Percentiles rank a stretch among this genome's conserved stretches.
Evolutionary conservation across 2,888 invertebrate genomes (phyloP).

Genomic region (Onthophagus sagittarius): DNA sequence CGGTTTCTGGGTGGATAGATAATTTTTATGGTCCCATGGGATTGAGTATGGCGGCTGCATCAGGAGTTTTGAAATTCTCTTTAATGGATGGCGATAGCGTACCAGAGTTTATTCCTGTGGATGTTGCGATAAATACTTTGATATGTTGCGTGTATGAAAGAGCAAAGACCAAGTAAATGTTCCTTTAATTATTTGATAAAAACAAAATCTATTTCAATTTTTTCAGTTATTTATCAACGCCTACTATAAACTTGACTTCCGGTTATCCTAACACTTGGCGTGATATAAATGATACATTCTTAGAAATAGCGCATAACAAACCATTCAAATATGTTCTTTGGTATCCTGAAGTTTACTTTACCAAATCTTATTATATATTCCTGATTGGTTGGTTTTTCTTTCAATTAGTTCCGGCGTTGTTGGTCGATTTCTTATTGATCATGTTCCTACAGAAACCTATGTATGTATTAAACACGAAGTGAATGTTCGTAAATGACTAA

Average conservation of each 20-base stretch:
- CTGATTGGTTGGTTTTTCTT: not conserved
- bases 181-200: not conserved
- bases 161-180: not conserved
- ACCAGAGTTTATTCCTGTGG: not conserved
- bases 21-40: not conserved
- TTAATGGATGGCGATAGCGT: not conserved
- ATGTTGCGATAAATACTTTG: no score
- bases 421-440: not conserved
- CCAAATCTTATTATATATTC: not conserved
- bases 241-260: not conserved
- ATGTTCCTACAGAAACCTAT: slow-evolving; percentile 1
- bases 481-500: no score
- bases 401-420: not conserved
- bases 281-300: not conserved
- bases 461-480: not conserved
- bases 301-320: not conserved
- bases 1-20: not conserved
- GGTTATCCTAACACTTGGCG: not conserved
- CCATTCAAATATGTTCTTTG: not conserved
- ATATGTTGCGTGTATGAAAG: no score
- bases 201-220: not conserved
- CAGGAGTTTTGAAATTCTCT: no score
- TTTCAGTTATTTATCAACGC: not conserved
- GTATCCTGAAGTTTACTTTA: not conserved
- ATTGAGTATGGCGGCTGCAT: not conserved